Conservation (phyloP, 2,113 vertebrate species). For the Solea solea region DNA sequence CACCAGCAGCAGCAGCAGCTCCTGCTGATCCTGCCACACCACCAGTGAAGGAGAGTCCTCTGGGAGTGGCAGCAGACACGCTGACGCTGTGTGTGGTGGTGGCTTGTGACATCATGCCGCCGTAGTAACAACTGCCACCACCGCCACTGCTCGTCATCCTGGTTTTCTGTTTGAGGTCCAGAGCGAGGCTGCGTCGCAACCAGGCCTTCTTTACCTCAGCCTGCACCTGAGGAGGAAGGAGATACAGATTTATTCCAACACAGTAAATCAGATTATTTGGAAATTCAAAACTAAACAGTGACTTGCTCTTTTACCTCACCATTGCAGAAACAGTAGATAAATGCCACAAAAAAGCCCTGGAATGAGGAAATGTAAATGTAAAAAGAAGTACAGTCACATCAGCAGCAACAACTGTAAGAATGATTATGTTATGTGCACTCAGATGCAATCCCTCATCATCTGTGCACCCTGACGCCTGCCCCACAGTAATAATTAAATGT, state of each 20-base stretch:
- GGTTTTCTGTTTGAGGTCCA: slow-evolving; percentile 84
- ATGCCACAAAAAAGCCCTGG: slow-evolving; percentile 87
- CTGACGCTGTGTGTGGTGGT: slow-evolving; percentile 84
- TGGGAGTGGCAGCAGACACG: slow-evolving; percentile 68
- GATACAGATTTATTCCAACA: neutral
- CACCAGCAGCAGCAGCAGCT: neutral
- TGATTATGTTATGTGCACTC: too few relatives aligned
- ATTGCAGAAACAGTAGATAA: slow-evolving; percentile 90
- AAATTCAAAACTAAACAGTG: neutral
- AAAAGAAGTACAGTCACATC: neutral
- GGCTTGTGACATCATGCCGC: slow-evolving; percentile 84
- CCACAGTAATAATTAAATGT: too few relatives aligned
- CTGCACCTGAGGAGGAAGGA: slow-evolving; percentile 75
- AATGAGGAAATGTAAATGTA: slow-evolving; percentile 16
- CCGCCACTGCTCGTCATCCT: slow-evolving; percentile 81
- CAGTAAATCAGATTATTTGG: neutral
- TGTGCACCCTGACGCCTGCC: too few relatives aligned
- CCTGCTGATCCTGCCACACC: slow-evolving; percentile 38
- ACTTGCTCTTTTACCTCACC: slow-evolving; percentile 79
- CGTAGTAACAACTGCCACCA: slow-evolving; percentile 83
- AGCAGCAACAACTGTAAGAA: too few relatives aligned
- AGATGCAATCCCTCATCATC: too few relatives aligned
- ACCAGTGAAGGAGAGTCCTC: slow-evolving; percentile 53
- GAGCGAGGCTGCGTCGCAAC: slow-evolving; percentile 79
- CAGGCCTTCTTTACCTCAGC: slow-evolving; percentile 86